Percentiles rank a stretch among this genome's conserved stretches.
Evolutionary conservation across 2,888 invertebrate genomes (phyloP).

Genomic region (Apotomis turbidana): DNA sequence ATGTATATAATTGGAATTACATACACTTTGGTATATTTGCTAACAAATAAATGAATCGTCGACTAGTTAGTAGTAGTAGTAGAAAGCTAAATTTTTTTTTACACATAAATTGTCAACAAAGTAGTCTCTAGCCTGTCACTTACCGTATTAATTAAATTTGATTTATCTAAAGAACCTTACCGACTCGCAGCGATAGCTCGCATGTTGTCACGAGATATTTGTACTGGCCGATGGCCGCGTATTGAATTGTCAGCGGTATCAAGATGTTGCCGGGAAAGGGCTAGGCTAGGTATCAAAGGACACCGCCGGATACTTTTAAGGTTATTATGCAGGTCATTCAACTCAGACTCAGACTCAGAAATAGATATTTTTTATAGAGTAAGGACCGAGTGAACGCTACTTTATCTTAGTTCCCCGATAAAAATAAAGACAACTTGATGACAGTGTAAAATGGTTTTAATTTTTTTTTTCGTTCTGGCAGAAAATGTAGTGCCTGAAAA

Average conservation of each 20-base stretch:
- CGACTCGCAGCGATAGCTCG: conserved; percentile 58
- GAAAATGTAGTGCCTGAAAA: too few relatives aligned
- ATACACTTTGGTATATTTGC: too few relatives aligned
- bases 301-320: conserved; percentile 53
- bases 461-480: too few relatives aligned
- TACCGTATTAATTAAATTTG: conserved; percentile 20
- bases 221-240: conserved; percentile 64
- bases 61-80: too few relatives aligned
- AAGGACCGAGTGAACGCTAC: too few relatives aligned
- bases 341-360: conserved; percentile 14
- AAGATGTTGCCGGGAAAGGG: conserved; percentile 60
- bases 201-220: conserved; percentile 64
- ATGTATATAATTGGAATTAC: too few relatives aligned
- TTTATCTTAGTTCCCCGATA: too few relatives aligned
- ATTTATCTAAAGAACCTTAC: conserved; percentile 30
- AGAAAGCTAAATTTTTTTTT: too few relatives aligned
- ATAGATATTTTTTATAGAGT: neutral
- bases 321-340: conserved; percentile 36
- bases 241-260: conserved; percentile 74
- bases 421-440: too few relatives aligned
- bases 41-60: too few relatives aligned
- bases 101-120: neutral
- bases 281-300: conserved; percentile 61
- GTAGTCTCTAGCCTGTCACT: neutral
- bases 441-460: too few relatives aligned